phyloP scores from a whole-genome alignment of 2,113 vertebrate genomes.

The Phylloscopus whistleri region DNA sequence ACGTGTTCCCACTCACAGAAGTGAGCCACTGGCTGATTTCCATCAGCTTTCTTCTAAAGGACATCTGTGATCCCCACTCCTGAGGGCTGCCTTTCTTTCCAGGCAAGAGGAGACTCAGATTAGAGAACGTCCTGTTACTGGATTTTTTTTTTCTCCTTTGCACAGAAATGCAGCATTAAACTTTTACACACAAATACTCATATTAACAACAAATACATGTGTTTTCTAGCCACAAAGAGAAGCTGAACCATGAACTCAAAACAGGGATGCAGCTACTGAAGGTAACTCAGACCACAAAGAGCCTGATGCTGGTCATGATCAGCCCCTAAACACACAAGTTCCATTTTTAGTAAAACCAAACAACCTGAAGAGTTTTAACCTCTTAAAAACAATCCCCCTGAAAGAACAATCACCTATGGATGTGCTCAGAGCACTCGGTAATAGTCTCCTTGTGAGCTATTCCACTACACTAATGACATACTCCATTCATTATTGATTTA shows the following conservation, averaged over 20 bases:
- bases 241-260: background rate
- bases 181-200: background rate
- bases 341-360: background rate
- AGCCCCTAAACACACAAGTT: background rate
- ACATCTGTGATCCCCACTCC: background rate
- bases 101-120: background rate
- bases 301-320: no score
- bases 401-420: background rate
- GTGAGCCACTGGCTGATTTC: background rate
- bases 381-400: background rate
- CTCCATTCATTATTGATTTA: background rate
- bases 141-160: background rate
- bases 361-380: background rate
- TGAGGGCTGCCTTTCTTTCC: background rate
- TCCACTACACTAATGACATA: background rate
- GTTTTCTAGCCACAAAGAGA: background rate
- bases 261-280: background rate
- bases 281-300: background rate
- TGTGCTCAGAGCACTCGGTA: background rate
- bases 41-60: background rate
- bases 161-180: background rate
- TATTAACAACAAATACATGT: accelerated
- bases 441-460: background rate
- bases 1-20: accelerated
- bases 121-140: background rate